Evolutionary conservation across 1,140 invertebrate genomes (phyloP), one percentile per base, ranked within the genome.

Genomic region (Zaprionus gabonicus): DNA sequence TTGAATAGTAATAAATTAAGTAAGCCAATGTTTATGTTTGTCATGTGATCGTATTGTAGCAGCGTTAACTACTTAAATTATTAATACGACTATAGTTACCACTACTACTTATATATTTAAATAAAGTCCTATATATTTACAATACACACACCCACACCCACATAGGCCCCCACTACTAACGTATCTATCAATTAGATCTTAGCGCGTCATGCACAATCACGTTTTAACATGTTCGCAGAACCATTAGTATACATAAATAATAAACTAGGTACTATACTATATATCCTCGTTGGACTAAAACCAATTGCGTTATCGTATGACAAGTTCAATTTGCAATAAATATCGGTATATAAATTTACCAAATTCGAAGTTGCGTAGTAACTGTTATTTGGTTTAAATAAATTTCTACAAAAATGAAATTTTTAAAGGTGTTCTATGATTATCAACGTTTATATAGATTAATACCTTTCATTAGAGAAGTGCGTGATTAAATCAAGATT

Each of bases 161-260:
- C 13, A 15, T 41, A 41, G 38, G 38, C 15, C 41, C 10, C 31
- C 34, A 57, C 53, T 31, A 57, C 53, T 31, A 56, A 28, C 23
- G 15, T 58, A 36, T 58, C 13, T 58, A 58, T 58, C 31, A 62
- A 36, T 72, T 41, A 66, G 58, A 60, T 67, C 71, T 69, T 85
- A 78, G 71, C 57, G 78, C 78, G 81, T 70, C 75, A 66, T 87
- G 81, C 84, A 88, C 84, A 87, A 87, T 87, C 84, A 88, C 71
- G 36, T 66, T 60, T 64, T 70, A 58, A 66, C 34, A 78, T 81
- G 82, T 85, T 84, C 82, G 38, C 66, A 81, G 82, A 85, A 85
- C 63, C 75, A 70, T 58, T 58, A 59, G 49, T 57, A 56, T n/a
- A 60, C 17, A 56, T 6, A 12, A 59, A 9, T 38, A 53, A 58